Percentiles rank a stretch among this genome's conserved stretches.
Conservation (phyloP, 2,113 vertebrate species). For the Chaetodon trifascialis region DNA sequence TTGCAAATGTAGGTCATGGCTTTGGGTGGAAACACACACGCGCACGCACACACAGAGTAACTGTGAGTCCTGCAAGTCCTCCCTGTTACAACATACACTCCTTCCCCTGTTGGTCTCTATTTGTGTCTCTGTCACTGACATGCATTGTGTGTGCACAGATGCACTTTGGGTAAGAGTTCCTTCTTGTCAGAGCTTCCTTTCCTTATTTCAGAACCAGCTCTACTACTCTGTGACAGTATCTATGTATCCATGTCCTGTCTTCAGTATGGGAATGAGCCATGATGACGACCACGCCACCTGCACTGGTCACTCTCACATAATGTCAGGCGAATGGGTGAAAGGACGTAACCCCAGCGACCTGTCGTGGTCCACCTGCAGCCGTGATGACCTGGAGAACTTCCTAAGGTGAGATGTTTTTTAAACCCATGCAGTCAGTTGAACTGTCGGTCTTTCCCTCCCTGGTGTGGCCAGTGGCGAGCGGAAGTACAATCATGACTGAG, state of each 20-base stretch:
- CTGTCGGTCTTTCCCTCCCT: neutral
- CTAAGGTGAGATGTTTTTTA: slow-evolving; percentile 87
- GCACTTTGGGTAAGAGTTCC: slow-evolving; percentile 2
- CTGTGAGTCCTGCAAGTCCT: slow-evolving; percentile 13
- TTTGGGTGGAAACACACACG: slow-evolving; percentile 56
- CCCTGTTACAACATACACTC: slow-evolving; percentile 31
- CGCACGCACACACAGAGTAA: neutral
- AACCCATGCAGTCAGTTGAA: neutral
- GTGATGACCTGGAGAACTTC: slow-evolving; percentile 94
- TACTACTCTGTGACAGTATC: neutral
- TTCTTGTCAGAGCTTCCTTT: slow-evolving; percentile 22
- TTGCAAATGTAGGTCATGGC: slow-evolving; percentile 79
- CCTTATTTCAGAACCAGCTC: neutral
- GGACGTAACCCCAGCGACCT: slow-evolving; percentile 97
- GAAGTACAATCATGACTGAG: neutral
- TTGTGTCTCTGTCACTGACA: slow-evolving; percentile 5
- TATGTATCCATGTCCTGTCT: slow-evolving; percentile 29
- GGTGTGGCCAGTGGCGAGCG: neutral
- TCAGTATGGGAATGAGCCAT: slow-evolving; percentile 97
- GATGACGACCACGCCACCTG: slow-evolving; percentile 94
- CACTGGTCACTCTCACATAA: slow-evolving; percentile 93
- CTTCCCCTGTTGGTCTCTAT: slow-evolving; percentile 5
- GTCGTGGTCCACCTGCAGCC: slow-evolving; percentile 97
- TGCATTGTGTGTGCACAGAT: slow-evolving; percentile 4
- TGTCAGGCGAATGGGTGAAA: slow-evolving; percentile 99